Evolutionary conservation across 2,113 vertebrate genomes (phyloP).

Genomic region (Thamnaconus septentrionalis): DNA sequence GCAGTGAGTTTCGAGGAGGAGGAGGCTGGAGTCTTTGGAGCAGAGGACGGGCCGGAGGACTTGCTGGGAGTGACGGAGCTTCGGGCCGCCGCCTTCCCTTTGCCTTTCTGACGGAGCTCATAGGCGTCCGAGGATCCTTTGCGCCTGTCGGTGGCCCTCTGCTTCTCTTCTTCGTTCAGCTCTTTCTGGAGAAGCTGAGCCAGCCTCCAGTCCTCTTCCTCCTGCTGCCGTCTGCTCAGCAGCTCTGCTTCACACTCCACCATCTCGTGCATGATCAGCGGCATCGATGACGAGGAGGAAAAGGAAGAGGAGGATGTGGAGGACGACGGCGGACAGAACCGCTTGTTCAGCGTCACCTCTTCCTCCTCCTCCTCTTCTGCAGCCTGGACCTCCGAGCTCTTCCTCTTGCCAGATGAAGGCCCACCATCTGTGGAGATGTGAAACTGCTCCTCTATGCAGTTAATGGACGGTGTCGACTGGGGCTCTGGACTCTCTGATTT

Average conservation of each 20-base stretch:
- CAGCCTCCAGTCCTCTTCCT: slow-evolving; percentile 85
- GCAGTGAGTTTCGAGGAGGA: not conserved
- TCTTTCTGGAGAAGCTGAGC: slow-evolving; percentile 85
- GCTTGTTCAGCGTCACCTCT: slow-evolving; percentile 9
- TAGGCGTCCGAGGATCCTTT: slow-evolving; percentile 87
- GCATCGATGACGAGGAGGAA: not conserved
- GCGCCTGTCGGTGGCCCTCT: slow-evolving; percentile 67
- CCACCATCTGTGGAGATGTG: not conserved
- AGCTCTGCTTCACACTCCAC: slow-evolving; percentile 74
- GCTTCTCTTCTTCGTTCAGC: slow-evolving; percentile 75
- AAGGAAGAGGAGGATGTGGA: not conserved
- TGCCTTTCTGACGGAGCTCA: slow-evolving; percentile 72
- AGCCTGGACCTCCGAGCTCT: slow-evolving; percentile 10
- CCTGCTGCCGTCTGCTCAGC: slow-evolving; percentile 78
- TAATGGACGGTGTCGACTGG: not conserved
- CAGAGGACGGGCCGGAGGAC: not conserved
- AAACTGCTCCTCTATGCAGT: not conserved
- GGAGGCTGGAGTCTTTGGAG: not conserved
- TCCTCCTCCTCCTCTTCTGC: not conserved
- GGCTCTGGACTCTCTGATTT: not conserved
- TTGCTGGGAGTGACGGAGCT: not conserved
- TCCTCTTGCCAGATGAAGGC: slow-evolving; percentile 52
- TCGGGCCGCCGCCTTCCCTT: not conserved
- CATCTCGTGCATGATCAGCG: slow-evolving; percentile 51
- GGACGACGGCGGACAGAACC: not conserved